Evolutionary conservation across 2,888 invertebrate species (phyloP), one percentile per base, ranked within the genome.

Genomic region (Leucoma salicis): DNA sequence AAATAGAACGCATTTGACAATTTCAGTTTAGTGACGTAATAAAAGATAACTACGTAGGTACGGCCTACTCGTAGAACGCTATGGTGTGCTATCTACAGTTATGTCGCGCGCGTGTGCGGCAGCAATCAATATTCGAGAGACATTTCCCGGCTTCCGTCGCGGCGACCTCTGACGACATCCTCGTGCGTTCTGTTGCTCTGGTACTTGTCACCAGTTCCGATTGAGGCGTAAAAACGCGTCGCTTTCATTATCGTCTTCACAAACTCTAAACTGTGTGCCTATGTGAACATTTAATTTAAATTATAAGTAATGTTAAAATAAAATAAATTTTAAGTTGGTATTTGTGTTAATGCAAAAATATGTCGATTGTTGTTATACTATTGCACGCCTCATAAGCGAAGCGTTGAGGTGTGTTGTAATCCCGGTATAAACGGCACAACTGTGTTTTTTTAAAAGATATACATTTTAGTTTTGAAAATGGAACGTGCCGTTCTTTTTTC

Each of bases 131-230:
- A 59, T 55, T 49, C 58, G 57, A 63, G 69, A 63, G 66, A 69
- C 68, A 68, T 68, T 72, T 66, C 67, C 64, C 64, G 59, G 60
- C 70, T 67, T 66, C 66, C 63, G 68, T 67, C 64, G 66, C 64
- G 67, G 60, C 66, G 57, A 66, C 66, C 69, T 31, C 11, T 33
- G 56, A 46, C 59, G 55, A 74, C 63, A 73, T 78, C 78, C 65
- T 71, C 51, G 56, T 55, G 54, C 51, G 52, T 68, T 73, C 76
- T 87, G 83, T 50, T 42, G 61, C 67, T 70, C 85, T 87, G 70
- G 87, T 87, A 87, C 71, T 78, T 87, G 87, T 87, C 87, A 86
- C 85, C 85, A 78, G 78, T 64, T 74, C 50, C 75, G 79, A 82
- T 80, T 81, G 80, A 81, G n/a, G 80, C 76, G 80, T 81, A 79